Evolutionary conservation across 2,113 vertebrate genomes (phyloP), one percentile per base, ranked within the genome.

Genomic region (Rhinopithecus roxellana): DNA sequence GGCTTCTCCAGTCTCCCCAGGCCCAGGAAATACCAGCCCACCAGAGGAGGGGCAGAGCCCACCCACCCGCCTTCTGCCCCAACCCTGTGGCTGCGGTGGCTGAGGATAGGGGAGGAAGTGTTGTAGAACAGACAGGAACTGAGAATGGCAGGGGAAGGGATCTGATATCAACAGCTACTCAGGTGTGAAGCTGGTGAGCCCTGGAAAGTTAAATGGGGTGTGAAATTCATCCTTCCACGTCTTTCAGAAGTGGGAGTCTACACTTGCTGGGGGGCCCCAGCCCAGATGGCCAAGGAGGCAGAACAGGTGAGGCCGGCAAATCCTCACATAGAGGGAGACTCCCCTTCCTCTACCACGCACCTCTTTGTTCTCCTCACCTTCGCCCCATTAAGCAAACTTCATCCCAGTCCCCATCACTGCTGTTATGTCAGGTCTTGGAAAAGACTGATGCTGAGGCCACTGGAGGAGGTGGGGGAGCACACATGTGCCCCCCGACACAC

Each of bases 131-230:
- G 80, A 52, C 16, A 52, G 90, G n/a, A 50, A 86, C 84, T 59
- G 77, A 93, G 86, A 90, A 77, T 18, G 72, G 43, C 89, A 70
- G 25, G 79, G 70, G 50, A 22, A 25, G 6, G 20, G n/a, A 61
- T 27, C 52, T 43, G 43, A 43, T 43, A 52, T 45, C 67, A 70
- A 17, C 52, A 91, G 92, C 92, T 85, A 27, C 89, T 82, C 93
- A 83, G 89, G 89, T 86, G 45, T 23, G 17, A 96, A 86, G 87
- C 84, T 70, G 69, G 79, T 32, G 48, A 95, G 80, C 23, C 92
- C 74, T 57, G 6, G 20, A 70, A 25, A 61, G 90, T 45, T 96
- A 96, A 97, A 40, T 17, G 81, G 70, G 82, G 43, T 74, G 30
- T 81, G 90, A 92, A 97, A 92, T 32, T 40, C 55, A 80, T 25